Evolutionary conservation across 2,797 vertebrate genomes (phyloP).

Genomic region (Adelosebastes latens): DNA sequence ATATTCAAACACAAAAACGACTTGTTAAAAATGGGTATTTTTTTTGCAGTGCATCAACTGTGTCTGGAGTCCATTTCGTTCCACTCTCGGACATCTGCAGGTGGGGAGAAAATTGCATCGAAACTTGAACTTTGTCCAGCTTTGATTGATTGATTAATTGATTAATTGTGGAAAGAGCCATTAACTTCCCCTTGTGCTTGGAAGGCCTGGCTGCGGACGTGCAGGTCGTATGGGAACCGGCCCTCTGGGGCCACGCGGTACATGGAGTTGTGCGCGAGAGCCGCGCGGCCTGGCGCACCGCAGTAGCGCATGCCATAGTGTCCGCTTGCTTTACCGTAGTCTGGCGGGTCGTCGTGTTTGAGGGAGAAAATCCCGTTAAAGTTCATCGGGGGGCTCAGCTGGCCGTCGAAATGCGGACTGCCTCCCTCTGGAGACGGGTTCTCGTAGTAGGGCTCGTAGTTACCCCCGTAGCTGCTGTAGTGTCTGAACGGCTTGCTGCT

Average conservation of each 20-base stretch:
- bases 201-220: constrained; percentile 96
- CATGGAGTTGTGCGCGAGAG: constrained; percentile 94
- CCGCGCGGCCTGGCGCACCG: constrained; percentile 91
- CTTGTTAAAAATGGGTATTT: constrained; percentile 13
- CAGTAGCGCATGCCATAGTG: constrained; percentile 98
- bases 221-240: constrained; percentile 97
- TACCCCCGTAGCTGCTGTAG: constrained; percentile 92
- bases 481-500: constrained; percentile 92
- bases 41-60: constrained; percentile 24
- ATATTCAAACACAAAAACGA: constrained; percentile 4
- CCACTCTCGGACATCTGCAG: constrained; percentile 41
- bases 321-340: constrained; percentile 92
- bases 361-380: constrained; percentile 99
- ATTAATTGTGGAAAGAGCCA: constrained; percentile 96
- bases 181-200: constrained; percentile 95
- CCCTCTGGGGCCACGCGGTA: constrained; percentile 95
- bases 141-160: constrained; percentile 18
- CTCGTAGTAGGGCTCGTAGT: constrained; percentile 96
- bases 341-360: constrained; percentile 94
- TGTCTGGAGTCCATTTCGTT: constrained; percentile 45
- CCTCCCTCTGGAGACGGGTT: constrained; percentile 92
- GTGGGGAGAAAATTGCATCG: constrained; percentile 43
- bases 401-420: constrained; percentile 94
- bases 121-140: constrained; percentile 55
- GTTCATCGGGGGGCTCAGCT: constrained; percentile 96